These are phyloP conservation scores for Chrysoperla carnea DNA, from an alignment of 1,140 invertebrate genomes.

Conservation along the genomic window DNA sequence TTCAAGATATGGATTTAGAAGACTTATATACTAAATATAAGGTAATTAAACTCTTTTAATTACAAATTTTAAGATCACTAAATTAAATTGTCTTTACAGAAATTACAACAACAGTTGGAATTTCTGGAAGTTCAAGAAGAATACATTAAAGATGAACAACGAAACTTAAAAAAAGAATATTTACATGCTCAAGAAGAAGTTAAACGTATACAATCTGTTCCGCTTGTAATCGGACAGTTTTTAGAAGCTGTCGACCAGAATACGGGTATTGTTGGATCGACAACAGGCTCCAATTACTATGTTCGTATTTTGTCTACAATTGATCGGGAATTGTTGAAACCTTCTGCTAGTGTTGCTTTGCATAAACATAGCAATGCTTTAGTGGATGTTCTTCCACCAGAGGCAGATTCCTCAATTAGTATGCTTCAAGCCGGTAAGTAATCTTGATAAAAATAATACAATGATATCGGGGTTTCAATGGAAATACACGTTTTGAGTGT, in stretches of 20 bases:
- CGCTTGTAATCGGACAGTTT: constrained; percentile 85
- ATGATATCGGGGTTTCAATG: neutral
- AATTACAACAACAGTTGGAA: constrained; percentile 78
- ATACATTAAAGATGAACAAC: constrained; percentile 86
- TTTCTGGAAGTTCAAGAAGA: constrained; percentile 86
- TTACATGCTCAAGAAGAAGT: constrained; percentile 87
- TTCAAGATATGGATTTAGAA: constrained; percentile 69
- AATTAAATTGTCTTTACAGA: constrained; percentile 34
- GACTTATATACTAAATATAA: constrained; percentile 92
- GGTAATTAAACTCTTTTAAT: constrained; percentile 31
- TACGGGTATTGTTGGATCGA: constrained; percentile 60
- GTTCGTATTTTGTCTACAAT: constrained; percentile 78
- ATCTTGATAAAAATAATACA: constrained; percentile 2
- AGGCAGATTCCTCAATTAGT: constrained; percentile 87
- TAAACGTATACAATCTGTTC: constrained; percentile 83
- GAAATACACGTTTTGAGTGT: constrained; percentile 2
- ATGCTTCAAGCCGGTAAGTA: constrained; percentile 76
- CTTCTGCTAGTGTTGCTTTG: constrained; percentile 76
- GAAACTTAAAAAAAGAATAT: constrained; percentile 85
- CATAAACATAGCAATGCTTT: constrained; percentile 90
- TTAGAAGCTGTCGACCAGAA: constrained; percentile 87
- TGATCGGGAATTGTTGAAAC: constrained; percentile 74
- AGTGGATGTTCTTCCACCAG: constrained; percentile 81
- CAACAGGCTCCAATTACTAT: constrained; percentile 79
- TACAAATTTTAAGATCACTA: neutral